Percentiles rank a stretch among this genome's conserved stretches.
Evolutionary conservation across 2,888 invertebrate genomes (phyloP).

Genomic region (Lamellibrachia columna): DNA sequence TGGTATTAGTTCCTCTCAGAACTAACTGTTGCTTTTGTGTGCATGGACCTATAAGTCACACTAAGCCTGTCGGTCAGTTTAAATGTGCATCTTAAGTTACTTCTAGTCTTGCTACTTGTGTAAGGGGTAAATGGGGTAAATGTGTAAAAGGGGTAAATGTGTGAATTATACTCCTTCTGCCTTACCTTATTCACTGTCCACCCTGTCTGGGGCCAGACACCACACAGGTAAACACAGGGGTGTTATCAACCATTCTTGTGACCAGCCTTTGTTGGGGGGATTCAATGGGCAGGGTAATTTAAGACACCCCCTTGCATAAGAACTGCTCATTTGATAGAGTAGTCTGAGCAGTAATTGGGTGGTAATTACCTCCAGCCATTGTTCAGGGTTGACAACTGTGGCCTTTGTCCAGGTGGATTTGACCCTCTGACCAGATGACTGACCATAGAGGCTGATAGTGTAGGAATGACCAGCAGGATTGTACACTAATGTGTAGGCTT

Average conservation of each 20-base stretch:
- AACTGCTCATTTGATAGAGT: conserved; percentile 7
- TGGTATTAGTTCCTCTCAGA: neutral
- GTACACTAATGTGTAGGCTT: neutral
- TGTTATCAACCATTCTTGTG: neutral
- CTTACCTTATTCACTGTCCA: neutral
- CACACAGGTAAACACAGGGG: neutral
- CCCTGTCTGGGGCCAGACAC: neutral
- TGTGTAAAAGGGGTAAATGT: neutral
- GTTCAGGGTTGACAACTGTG: neutral
- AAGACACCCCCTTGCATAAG: neutral
- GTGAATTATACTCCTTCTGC: neutral
- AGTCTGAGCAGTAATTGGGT: neutral
- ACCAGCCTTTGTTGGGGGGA: neutral
- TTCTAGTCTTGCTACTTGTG: neutral
- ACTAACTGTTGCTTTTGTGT: neutral
- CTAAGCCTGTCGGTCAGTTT: neutral
- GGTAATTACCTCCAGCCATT: conserved; percentile 9
- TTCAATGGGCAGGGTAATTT: neutral
- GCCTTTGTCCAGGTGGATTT: conserved; percentile 3
- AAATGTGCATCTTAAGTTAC: neutral
- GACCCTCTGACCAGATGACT: neutral
- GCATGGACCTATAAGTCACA: neutral
- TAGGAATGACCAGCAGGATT: neutral
- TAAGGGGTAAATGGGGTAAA: neutral
- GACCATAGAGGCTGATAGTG: neutral